Conservation (phyloP, 2,113 vertebrate species). For the Datnioides undecimradiatus region DNA sequence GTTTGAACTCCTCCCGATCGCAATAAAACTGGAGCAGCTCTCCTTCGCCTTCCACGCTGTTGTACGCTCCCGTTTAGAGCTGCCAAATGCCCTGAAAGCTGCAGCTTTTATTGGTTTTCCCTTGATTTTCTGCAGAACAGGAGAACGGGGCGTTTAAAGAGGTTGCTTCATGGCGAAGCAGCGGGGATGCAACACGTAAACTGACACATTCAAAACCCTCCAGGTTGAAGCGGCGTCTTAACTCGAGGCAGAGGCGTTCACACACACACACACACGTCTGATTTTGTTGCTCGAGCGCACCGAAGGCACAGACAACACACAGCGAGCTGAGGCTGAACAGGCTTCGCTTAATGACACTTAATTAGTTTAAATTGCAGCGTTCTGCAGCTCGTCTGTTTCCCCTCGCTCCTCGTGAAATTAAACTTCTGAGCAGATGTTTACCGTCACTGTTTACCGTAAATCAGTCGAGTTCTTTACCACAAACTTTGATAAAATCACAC, state of each 20-base stretch:
- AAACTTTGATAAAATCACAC: background rate
- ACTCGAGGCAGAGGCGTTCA: background rate
- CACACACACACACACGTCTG: background rate
- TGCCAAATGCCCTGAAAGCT: background rate
- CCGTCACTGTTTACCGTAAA: background rate
- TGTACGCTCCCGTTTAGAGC: background rate
- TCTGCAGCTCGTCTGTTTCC: background rate
- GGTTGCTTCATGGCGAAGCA: background rate
- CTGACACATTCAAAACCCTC: too few species aligned
- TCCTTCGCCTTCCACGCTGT: background rate
- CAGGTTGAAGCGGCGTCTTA: too few species aligned
- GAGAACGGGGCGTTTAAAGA: background rate
- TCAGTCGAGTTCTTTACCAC: background rate
- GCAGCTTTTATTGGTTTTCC: background rate
- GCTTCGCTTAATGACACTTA: background rate
- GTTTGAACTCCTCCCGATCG: background rate
- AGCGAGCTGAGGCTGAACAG: background rate
- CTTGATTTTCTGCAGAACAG: background rate
- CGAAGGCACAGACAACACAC: too few species aligned
- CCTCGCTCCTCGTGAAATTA: background rate
- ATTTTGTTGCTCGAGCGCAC: background rate
- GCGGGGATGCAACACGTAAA: background rate
- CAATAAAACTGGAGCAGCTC: background rate
- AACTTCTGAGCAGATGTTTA: background rate
- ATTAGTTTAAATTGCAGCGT: background rate